Evolutionary conservation across 2,113 vertebrate species (phyloP).

Genomic region (Lampris megalopsis): DNA sequence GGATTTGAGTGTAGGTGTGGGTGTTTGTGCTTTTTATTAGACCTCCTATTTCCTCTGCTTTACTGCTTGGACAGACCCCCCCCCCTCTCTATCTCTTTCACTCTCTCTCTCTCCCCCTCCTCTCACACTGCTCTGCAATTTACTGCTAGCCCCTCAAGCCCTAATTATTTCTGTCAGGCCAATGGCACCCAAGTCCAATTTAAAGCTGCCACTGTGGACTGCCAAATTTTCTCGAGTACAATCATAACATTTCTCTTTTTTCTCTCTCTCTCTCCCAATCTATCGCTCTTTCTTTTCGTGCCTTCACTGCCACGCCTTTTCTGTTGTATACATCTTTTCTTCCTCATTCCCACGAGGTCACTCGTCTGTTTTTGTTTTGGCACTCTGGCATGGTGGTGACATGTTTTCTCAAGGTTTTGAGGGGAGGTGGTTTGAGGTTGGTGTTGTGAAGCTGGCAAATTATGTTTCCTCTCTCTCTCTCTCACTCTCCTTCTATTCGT

Average conservation of each 20-base stretch:
- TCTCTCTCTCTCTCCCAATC: slow-evolving; percentile 28
- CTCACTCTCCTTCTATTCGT: slow-evolving; percentile 10
- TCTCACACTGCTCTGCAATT: slow-evolving; percentile 68
- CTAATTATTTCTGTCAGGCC: slow-evolving; percentile 80
- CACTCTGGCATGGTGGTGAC: slow-evolving; percentile 62
- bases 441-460: slow-evolving; percentile 49
- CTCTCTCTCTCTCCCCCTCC: slow-evolving; percentile 41
- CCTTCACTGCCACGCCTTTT: slow-evolving; percentile 34
- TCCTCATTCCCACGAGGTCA: slow-evolving; percentile 39
- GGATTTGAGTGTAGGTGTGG: slow-evolving; percentile 19
- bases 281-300: slow-evolving; percentile 14
- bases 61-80: slow-evolving; percentile 67
- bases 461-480: slow-evolving; percentile 6
- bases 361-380: slow-evolving; percentile 61
- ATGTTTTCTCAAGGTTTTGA: slow-evolving; percentile 74
- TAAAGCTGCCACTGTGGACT: slow-evolving; percentile 72
- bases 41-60: slow-evolving; percentile 67
- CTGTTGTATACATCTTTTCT: slow-evolving; percentile 46
- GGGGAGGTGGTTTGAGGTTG: slow-evolving; percentile 45
- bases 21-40: slow-evolving; percentile 71
- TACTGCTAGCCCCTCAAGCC: slow-evolving; percentile 74
- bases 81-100: slow-evolving; percentile 27
- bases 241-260: slow-evolving; percentile 63
- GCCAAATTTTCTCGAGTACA: slow-evolving; percentile 69
- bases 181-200: slow-evolving; percentile 75